Percentiles rank a stretch among this genome's conserved stretches.
phyloP scores from a whole-genome alignment of 92 coral and sea anemone species.

The Umimayanthus kanabou region DNA sequence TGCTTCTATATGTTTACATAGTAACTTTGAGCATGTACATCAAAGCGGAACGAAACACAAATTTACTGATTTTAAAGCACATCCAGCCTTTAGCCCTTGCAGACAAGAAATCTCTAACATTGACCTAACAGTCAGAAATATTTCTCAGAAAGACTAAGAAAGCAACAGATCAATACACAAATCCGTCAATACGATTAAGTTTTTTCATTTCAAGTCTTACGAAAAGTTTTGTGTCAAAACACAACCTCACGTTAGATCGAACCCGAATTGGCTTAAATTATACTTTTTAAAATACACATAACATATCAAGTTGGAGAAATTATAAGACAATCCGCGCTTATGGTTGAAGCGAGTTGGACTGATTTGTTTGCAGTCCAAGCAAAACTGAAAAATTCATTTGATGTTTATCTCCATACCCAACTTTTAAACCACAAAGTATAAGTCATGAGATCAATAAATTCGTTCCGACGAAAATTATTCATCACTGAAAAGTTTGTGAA shows the following conservation, averaged over 20 bases:
- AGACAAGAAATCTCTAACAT: too few relatives aligned
- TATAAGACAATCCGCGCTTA: background rate
- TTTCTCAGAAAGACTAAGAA: background rate
- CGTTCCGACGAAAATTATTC: too few relatives aligned
- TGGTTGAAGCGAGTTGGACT: background rate
- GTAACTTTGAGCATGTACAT: too few relatives aligned
- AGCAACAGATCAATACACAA: background rate
- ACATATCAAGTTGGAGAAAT: background rate
- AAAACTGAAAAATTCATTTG: too few relatives aligned
- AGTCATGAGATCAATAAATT: too few relatives aligned
- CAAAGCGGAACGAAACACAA: too few relatives aligned
- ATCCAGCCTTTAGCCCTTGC: too few relatives aligned
- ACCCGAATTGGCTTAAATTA: background rate
- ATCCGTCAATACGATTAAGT: too few relatives aligned
- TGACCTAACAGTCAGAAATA: background rate
- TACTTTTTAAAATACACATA: too few relatives aligned
- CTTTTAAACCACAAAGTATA: background rate
- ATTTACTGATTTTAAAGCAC: too few relatives aligned
- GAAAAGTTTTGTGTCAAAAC: background rate
- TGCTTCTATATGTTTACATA: too few relatives aligned
- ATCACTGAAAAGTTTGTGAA: too few relatives aligned
- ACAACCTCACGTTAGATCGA: background rate
- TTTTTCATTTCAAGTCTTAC: background rate
- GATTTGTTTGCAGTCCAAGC: background rate
- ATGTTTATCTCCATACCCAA: background rate